Base-by-base conservation (phyloP, 2,113 vertebrate genomes). In the Cyprinodon variegatus region DNA sequence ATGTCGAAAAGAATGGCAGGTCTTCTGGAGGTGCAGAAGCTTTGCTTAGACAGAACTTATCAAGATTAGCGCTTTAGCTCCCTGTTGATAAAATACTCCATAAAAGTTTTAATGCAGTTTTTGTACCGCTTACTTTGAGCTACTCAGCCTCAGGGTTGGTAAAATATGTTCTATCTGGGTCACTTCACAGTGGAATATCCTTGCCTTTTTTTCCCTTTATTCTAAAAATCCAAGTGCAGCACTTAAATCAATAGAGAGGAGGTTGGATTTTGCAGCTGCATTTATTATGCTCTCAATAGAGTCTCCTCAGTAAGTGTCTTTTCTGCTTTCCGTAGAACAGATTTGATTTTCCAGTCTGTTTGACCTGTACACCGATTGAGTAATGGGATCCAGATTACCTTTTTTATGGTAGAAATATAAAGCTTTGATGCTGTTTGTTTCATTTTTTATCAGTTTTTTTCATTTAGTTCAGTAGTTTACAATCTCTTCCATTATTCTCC, bases 81-180 rank as follows among this genome's bases (percentile, higher is more conserved):
- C 72, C 78, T 65, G 59, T 41, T 78, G 79, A 88, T 74, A 60
- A 68, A 77, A 84, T 65, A 68, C 64, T 43, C 65, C 72, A 71
- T 82, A 69, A 90, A 88, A 83, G 80, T 86, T 90, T 85, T 70
- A 81, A 83, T 74, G n/a, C 57, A 57, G 61, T 72, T 84, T 69
- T 85, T 79, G 65, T 74, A 45, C 68, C 65, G 83, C 86, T 70
- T 63, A 79, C 83, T 87, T 89, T 84, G 83, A 90, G 89, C 85
- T 78, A 67, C 82, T 70, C 66, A 70, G 90, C 87, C 85, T 87
- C 75, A 5, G 87, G 89, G 84, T 75, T 84, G 78, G 77, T 65
- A 71, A 84, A 77, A 83, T 86, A 82, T 77, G 86, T 84, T 92
- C 75, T 89, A 93, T 92, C 87, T 92, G 89, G 92, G 92, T 92